A percentile compares a stretch with the other conserved stretches of the same genome.
These are phyloP conservation scores for Lathronympha strigana DNA, from an alignment of 2,888 invertebrate genomes.

Conservation along the genomic window DNA sequence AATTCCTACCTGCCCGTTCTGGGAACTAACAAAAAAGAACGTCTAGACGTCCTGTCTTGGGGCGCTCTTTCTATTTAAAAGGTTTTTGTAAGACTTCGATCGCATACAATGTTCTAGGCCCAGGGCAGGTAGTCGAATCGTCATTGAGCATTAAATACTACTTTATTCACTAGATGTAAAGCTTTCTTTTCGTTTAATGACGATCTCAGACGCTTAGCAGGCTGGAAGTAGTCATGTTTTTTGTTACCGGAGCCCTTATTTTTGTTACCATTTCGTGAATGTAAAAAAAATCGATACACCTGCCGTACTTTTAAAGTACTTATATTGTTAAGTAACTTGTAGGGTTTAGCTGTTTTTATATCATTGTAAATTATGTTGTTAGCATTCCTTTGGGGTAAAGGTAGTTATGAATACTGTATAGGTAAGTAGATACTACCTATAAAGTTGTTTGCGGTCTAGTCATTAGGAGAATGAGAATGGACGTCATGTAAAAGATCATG, in stretches of 20 bases:
- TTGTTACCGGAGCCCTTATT: slow-evolving; percentile 43
- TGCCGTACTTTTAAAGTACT: slow-evolving; percentile 29
- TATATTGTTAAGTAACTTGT: slow-evolving; percentile 33
- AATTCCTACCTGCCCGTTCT: slow-evolving; percentile 75
- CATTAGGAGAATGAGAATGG: neutral
- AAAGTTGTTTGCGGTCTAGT: slow-evolving; percentile 16
- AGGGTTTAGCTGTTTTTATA: slow-evolving; percentile 22
- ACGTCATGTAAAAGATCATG: neutral
- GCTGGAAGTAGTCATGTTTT: slow-evolving; percentile 43
- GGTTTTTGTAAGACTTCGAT: slow-evolving; percentile 73
- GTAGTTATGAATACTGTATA: too few relatives aligned
- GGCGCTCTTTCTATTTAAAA: slow-evolving; percentile 74
- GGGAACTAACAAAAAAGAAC: slow-evolving; percentile 68
- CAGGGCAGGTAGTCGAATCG: slow-evolving; percentile 74
- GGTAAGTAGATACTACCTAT: too few relatives aligned
- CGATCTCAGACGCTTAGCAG: slow-evolving; percentile 40
- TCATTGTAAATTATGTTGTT: neutral
- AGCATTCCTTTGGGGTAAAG: slow-evolving; percentile 12
- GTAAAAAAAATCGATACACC: slow-evolving; percentile 35
- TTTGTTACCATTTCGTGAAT: slow-evolving; percentile 38
- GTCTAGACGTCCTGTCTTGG: slow-evolving; percentile 82
- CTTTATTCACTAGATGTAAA: slow-evolving; percentile 59
- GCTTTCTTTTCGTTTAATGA: slow-evolving; percentile 39
- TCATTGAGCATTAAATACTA: slow-evolving; percentile 58
- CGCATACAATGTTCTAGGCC: slow-evolving; percentile 71